phyloP scores from a whole-genome alignment of 2,113 vertebrate species.

The Mirounga angustirostris region DNA sequence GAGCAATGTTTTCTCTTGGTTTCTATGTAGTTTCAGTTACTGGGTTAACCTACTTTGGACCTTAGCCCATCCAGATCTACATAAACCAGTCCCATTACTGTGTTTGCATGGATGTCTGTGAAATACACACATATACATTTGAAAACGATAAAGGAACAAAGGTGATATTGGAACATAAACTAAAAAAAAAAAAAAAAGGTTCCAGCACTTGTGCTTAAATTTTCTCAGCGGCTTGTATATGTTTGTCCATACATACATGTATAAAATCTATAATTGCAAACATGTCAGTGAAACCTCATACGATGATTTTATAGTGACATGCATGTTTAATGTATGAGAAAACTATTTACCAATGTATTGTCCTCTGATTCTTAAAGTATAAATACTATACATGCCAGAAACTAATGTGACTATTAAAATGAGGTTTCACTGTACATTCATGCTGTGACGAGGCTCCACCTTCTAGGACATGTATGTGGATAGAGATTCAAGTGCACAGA shows the following conservation, averaged over 20 bases:
- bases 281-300: conserved; percentile 75
- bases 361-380: conserved; percentile 79
- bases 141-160: conserved; percentile 81
- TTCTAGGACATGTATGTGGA: conserved; percentile 73
- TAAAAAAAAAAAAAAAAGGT: not conserved
- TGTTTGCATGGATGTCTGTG: conserved; percentile 85
- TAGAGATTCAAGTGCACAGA: conserved; percentile 57
- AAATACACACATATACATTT: conserved; percentile 75
- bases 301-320: conserved; percentile 69
- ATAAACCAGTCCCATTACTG: conserved; percentile 79
- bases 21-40: conserved; percentile 60
- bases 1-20: conserved; percentile 62
- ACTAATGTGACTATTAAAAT: conserved; percentile 42
- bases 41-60: conserved; percentile 16
- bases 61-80: conserved; percentile 68
- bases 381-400: conserved; percentile 69
- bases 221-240: conserved; percentile 75
- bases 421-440: conserved; percentile 73
- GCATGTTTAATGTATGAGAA: conserved; percentile 77
- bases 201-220: conserved; percentile 78
- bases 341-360: conserved; percentile 64
- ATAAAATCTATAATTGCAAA: conserved; percentile 53
- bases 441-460: conserved; percentile 12
- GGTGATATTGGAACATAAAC: conserved; percentile 75
- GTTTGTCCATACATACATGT: conserved; percentile 74